Conservation (phyloP, 30 jellyfish, hydroid and myxozoan genomes). For the Hydractinia echinata region DNA sequence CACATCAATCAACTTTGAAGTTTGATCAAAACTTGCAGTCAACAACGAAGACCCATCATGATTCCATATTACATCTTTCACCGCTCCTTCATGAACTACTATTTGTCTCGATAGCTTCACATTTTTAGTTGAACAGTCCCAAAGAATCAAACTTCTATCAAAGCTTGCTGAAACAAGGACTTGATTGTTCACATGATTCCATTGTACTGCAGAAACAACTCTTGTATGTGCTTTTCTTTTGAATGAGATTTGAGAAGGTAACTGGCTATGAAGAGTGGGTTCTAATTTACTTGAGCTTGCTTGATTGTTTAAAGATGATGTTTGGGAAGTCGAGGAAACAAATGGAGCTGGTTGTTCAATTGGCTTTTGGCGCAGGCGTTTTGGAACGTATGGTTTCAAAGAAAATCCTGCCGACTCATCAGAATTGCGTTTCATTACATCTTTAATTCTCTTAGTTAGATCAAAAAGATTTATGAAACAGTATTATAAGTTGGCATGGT, state of each 20-base stretch:
- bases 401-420: neutral
- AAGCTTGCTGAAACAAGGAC: constrained; percentile 49
- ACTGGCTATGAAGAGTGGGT: no score
- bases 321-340: no score
- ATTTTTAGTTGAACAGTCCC: constrained; percentile 15
- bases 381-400: neutral
- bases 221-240: constrained; percentile 1
- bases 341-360: no score
- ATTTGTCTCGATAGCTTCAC: neutral
- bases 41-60: constrained; percentile 28
- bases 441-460: no score
- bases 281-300: no score
- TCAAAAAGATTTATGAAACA: no score
- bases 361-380: neutral
- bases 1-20: constrained; percentile 60
- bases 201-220: constrained; percentile 17
- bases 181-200: neutral
- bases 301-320: no score
- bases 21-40: constrained; percentile 78
- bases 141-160: constrained; percentile 45
- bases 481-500: no score
- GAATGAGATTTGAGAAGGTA: no score
- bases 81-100: constrained; percentile 56
- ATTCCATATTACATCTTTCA: constrained; percentile 81
- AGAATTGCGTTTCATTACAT: neutral